Base-by-base conservation (phyloP, 1,140 invertebrate genomes). In the Antheraea pernyi region DNA sequence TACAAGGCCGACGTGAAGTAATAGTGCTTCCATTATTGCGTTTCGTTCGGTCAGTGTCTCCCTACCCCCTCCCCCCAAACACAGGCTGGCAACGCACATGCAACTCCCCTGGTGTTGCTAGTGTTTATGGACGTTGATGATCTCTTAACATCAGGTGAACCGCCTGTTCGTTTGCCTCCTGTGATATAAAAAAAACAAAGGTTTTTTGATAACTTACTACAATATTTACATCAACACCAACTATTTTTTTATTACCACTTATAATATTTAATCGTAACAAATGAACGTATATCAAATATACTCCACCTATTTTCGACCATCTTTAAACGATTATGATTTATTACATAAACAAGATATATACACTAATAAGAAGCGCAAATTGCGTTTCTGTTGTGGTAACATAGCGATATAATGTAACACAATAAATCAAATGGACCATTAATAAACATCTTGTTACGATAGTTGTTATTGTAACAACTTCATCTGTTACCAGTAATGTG, bases 391-490 rank as follows among this genome's bases (percentile, higher is more conserved):
- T 13, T 6, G 16, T 53, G 16, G 13, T 53, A 53, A 53, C 9
- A 53, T 53, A 53, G 46, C 46, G 46, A 53, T 53, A 53, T 53
- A 53, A 53, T 53, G 46, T 53, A 53, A 53, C 46, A 53, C 16
- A 16, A 53, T 53, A 53, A 53, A 53, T 53, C 46, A 53, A 53
- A 6, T 53, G 13, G 10, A 53, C 46, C 46, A 53, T 53, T 53
- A 53, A 53, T 53, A 53, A 53, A 53, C 46, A 53, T 53, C 46
- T 53, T 53, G 46, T 53, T 53, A 53, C 46, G 46, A 53, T 53
- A 53, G 46, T 53, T 53, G 46, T 53, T 53, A 53, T 53, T 53
- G 46, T 53, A 53, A 53, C 46, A 53, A 53, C 46, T 53, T 53
- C 46, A 53, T 53, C 46, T 53, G 46, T 53, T 53, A 53, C 46